Percentiles rank a stretch among this genome's conserved stretches.
Evolutionary conservation across 2,797 vertebrate species (phyloP).

Genomic region (Cynodonichthys magdalenae): DNA sequence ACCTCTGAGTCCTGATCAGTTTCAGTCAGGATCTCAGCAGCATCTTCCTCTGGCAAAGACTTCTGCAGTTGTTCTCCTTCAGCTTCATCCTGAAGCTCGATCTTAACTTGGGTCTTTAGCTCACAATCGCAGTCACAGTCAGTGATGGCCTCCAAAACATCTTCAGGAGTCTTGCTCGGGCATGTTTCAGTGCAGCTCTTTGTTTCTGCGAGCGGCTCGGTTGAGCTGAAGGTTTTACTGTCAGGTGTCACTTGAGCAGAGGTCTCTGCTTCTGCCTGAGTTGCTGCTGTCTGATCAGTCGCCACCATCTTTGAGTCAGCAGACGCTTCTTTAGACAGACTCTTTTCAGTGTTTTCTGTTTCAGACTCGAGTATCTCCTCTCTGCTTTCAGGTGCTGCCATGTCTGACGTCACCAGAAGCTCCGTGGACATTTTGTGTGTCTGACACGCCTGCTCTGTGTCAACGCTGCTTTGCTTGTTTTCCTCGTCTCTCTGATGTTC

Average conservation of each 20-base stretch:
- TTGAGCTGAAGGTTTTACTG: conserved; percentile 4
- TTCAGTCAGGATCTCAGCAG: conserved; percentile 3
- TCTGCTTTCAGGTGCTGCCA: conserved; percentile 8
- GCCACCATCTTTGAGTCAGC: conserved; percentile 9
- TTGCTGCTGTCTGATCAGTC: conserved; percentile 19
- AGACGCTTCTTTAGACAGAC: conserved; percentile 16
- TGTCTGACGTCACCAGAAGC: conserved; percentile 8
- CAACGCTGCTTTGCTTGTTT: conserved; percentile 10
- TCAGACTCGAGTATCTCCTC: conserved; percentile 8
- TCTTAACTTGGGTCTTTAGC: conserved; percentile 53
- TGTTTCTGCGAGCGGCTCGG: conserved; percentile 14
- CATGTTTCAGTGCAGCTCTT: conserved; percentile 7
- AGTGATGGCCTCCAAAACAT: conserved; percentile 36
- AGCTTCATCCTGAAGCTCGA: conserved; percentile 56
- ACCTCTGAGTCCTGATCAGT: conserved; percentile 14
- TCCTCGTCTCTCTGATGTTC: conserved; percentile 17
- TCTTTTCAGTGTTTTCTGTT: conserved; percentile 14
- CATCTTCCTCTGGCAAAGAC: conserved; percentile 3
- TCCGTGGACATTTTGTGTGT: conserved; percentile 18
- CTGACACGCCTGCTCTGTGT: conserved; percentile 15
- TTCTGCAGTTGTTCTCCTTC: conserved; percentile 1
- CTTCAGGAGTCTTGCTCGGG: not conserved
- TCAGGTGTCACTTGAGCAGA: conserved; percentile 21
- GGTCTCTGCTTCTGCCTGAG: conserved; percentile 5
- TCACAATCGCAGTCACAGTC: conserved; percentile 44